Evolutionary conservation across 2,797 vertebrate species (phyloP).

Genomic region (Myripristis jacobus): DNA sequence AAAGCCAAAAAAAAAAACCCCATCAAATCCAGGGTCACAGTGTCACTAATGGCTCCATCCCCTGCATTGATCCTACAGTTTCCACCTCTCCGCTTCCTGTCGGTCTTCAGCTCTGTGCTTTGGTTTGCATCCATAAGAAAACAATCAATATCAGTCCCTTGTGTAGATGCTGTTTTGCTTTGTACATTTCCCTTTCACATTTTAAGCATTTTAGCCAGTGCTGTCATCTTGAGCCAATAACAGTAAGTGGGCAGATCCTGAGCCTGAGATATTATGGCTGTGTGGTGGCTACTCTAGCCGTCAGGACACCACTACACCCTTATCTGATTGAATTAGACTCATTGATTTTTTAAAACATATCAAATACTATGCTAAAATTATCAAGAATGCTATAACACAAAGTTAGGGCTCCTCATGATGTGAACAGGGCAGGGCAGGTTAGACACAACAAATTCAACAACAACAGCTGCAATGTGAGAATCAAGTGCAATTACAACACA

Average conservation of each 20-base stretch:
- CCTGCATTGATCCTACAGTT: slow-evolving; percentile 65
- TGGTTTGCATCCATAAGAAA: slow-evolving; percentile 33
- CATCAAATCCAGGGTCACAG: slow-evolving; percentile 26
- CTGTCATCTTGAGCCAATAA: too few relatives aligned
- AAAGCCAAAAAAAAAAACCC: slow-evolving; percentile 28
- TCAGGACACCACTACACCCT: too few relatives aligned
- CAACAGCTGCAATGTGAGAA: not conserved
- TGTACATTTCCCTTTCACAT: slow-evolving; percentile 40
- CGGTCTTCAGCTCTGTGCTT: slow-evolving; percentile 3
- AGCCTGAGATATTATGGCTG: too few relatives aligned
- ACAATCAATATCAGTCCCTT: slow-evolving; percentile 55
- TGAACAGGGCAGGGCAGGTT: too few relatives aligned
- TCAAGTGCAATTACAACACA: not conserved
- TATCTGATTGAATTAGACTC: not conserved
- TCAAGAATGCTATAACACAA: too few relatives aligned
- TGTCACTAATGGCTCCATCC: slow-evolving; percentile 67
- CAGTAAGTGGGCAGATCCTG: too few relatives aligned
- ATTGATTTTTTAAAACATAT: too few relatives aligned
- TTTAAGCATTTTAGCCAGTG: slow-evolving; percentile 10
- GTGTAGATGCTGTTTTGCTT: slow-evolving; percentile 7
- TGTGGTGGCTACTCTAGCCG: too few relatives aligned
- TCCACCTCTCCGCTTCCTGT: slow-evolving; percentile 48
- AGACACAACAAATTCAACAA: too few relatives aligned
- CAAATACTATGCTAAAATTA: too few relatives aligned
- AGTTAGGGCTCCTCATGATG: too few relatives aligned